phyloP scores from a whole-genome alignment of 2,888 invertebrate genomes.

The Drosophila suboccidentalis region DNA sequence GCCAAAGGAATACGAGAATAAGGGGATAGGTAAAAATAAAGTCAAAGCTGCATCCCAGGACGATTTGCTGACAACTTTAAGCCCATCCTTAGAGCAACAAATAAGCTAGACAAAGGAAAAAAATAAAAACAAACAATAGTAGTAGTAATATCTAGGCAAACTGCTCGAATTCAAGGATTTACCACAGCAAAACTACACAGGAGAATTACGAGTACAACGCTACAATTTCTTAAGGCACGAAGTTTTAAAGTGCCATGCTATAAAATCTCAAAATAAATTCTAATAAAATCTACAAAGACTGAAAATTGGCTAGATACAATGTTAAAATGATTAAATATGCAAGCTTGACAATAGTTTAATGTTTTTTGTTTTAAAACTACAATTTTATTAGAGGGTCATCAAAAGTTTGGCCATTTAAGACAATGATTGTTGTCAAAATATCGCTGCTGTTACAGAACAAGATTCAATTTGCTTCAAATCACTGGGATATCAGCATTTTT shows the following conservation, averaged over 20 bases:
- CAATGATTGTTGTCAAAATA: not conserved
- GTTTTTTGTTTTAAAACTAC: not conserved
- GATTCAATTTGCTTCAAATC: not conserved
- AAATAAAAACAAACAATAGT: not conserved
- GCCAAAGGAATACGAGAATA: not conserved
- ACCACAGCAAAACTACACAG: not conserved
- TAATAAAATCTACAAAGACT: not conserved
- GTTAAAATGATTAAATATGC: not conserved
- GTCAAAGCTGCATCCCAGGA: conserved; percentile 29
- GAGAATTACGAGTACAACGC: not conserved
- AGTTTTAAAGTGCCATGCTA: not conserved
- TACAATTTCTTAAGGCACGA: not conserved
- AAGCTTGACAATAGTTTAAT: not conserved
- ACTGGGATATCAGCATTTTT: too few species aligned
- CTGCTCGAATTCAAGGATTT: not conserved
- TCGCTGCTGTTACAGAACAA: too few species aligned
- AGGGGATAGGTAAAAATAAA: conserved; percentile 25
- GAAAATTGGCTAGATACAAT: not conserved
- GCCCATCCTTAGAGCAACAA: conserved; percentile 18
- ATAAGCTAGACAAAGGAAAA: conserved; percentile 6
- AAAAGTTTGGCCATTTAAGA: not conserved
- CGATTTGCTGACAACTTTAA: conserved; percentile 44
- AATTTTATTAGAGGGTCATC: not conserved
- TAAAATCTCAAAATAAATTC: not conserved
- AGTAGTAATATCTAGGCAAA: conserved; percentile 5